Base-by-base conservation (phyloP, 1,140 invertebrate species). In the Vanessa tameamea region DNA sequence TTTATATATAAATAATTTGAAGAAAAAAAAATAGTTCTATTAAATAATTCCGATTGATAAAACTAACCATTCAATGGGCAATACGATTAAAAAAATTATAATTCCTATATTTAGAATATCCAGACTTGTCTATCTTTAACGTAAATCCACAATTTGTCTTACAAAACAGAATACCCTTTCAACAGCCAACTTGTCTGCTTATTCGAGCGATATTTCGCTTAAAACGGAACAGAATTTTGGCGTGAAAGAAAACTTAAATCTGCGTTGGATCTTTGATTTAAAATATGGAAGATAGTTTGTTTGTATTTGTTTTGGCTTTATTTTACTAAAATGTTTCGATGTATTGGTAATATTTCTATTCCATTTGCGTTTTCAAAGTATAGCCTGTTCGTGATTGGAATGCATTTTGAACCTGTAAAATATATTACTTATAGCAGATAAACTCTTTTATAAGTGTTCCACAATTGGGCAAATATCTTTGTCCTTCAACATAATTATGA, bases 191-290 rank as follows among this genome's bases (percentile, higher is more conserved):
- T 69, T 70, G 55, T 67, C 70, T 74, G 67, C 31, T 72, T 77
- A 77, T 77, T 77, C 66, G 48, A 70, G 64, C 74, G 69, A 61
- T 73, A 74, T 68, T 73, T 73, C 64, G 26, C 31, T 71, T 70
- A 77, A 74, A 76, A 15, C 31, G 57, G 26, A 66, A 50, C 51
- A 68, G 66, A 77, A 73, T 77, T 73, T 77, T 70, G 71, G 71
- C 74, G 69, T 59, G 43, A 72, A 16, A 31, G 37, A 61, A 66
- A 64, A 61, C 12, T 61, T 16, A n/a, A 59, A 26, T 59, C 55
- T 26, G 20, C 15, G 57, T n/a, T 15, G 47, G 14, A 59, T 70
- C 47, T 50, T 50, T 70, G 57, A 7, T 48, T 63, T 70, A 51
- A 66, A 66, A 66, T 48, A 48, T 31, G 64, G 15, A 23, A 50